phyloP scores from a whole-genome alignment of 2,797 vertebrate genomes.

The Bradypodion pumilum region DNA sequence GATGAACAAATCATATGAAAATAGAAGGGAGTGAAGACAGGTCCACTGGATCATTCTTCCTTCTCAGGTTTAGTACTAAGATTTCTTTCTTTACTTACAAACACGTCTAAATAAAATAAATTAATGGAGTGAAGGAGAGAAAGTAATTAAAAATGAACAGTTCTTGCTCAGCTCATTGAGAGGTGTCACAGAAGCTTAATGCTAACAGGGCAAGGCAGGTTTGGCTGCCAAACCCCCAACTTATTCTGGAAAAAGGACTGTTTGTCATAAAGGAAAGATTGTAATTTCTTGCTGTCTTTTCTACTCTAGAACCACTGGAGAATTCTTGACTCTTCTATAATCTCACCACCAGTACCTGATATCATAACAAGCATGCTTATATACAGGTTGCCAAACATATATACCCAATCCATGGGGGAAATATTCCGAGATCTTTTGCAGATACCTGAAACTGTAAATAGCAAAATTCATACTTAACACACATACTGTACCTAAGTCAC shows the following conservation, averaged over 20 bases:
- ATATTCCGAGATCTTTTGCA: no score
- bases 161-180: neutral
- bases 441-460: no score
- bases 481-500: no score
- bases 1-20: neutral
- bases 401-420: no score
- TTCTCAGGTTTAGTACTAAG: neutral
- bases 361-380: neutral
- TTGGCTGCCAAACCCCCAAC: neutral
- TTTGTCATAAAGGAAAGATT: neutral
- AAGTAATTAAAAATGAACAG: neutral
- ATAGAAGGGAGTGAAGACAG: neutral
- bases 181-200: neutral
- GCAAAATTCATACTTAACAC: no score
- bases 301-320: neutral
- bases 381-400: no score
- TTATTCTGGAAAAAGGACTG: neutral
- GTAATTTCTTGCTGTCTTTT: neutral
- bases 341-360: neutral
- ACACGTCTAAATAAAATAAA: neutral
- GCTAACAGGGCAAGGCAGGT: neutral
- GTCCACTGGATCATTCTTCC: neutral
- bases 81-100: neutral
- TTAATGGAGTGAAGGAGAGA: neutral
- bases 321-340: slow-evolving; percentile 23